These are phyloP conservation scores for Amphimallon solstitiale DNA, from an alignment of 2,888 invertebrate species.

Conservation along the genomic window DNA sequence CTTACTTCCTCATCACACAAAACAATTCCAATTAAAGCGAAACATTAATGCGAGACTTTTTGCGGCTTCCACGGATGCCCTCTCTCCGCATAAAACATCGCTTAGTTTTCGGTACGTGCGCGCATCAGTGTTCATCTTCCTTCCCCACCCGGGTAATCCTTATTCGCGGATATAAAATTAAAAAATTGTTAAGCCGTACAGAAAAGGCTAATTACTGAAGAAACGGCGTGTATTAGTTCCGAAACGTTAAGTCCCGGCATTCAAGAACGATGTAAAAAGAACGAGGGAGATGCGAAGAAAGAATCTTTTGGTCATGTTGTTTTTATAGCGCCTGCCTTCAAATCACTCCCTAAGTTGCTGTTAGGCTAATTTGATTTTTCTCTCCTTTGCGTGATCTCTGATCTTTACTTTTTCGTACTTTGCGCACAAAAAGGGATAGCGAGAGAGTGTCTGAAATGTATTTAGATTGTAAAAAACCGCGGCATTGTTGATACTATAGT, in stretches of 20 bases:
- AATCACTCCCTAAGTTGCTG: slow-evolving; percentile 55
- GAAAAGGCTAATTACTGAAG: slow-evolving; percentile 55
- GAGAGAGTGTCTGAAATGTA: slow-evolving; percentile 48
- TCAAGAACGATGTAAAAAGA: slow-evolving; percentile 38
- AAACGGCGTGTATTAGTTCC: slow-evolving; percentile 58
- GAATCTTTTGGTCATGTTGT: slow-evolving; percentile 40
- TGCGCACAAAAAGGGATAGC: not conserved
- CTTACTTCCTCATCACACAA: slow-evolving; percentile 24
- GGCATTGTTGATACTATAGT: slow-evolving; percentile 56
- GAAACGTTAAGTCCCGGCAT: slow-evolving; percentile 57
- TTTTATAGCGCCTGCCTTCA: slow-evolving; percentile 55
- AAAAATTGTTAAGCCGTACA: slow-evolving; percentile 36
- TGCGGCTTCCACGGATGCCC: slow-evolving; percentile 2
- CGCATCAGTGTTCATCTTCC: not conserved
- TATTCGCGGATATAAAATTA: slow-evolving; percentile 36
- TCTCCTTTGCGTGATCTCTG: slow-evolving; percentile 42
- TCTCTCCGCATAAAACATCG: not conserved
- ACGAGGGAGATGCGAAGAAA: not conserved
- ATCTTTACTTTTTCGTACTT: slow-evolving; percentile 14
- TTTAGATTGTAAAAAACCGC: slow-evolving; percentile 56
- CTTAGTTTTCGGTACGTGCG: not conserved
- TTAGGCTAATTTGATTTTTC: slow-evolving; percentile 54
- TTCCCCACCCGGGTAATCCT: not conserved
- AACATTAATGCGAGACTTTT: slow-evolving; percentile 30
- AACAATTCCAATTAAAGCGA: slow-evolving; percentile 32